Evolutionary conservation across 2,113 vertebrate genomes (phyloP).

Genomic region (Garra rufa): DNA sequence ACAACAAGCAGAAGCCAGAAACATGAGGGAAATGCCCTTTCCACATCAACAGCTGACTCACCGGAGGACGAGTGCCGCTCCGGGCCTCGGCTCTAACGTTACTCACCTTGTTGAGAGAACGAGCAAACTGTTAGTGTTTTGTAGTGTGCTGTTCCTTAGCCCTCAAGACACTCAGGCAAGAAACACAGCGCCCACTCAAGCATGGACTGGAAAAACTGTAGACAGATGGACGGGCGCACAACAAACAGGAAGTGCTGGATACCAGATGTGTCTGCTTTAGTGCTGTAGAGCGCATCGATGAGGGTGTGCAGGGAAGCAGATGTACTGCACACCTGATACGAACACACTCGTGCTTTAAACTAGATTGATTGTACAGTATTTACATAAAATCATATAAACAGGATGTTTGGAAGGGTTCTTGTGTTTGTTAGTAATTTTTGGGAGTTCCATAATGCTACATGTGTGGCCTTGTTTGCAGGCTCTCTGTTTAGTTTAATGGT

Average conservation of each 20-base stretch:
- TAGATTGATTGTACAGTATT: slow-evolving; percentile 30
- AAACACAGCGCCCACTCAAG: slow-evolving; percentile 16
- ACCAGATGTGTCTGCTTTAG: slow-evolving; percentile 49
- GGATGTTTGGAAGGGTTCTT: background rate
- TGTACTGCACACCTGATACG: background rate
- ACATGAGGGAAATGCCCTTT: slow-evolving; percentile 51
- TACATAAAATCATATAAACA: slow-evolving; percentile 28
- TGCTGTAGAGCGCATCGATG: slow-evolving; percentile 30
- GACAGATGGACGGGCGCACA: slow-evolving; percentile 55
- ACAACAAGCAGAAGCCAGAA: slow-evolving; percentile 26
- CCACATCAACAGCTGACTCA: slow-evolving; percentile 40
- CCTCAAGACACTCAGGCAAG: background rate
- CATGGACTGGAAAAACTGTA: slow-evolving; percentile 46
- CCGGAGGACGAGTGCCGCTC: slow-evolving; percentile 47
- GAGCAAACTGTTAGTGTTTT: slow-evolving; percentile 49
- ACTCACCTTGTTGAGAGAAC: slow-evolving; percentile 60
- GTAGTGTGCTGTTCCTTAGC: background rate
- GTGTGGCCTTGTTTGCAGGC: background rate
- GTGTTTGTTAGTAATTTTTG: slow-evolving; percentile 14
- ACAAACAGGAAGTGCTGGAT: slow-evolving; percentile 36
- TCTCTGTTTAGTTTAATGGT: slow-evolving; percentile 29
- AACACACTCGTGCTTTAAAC: background rate
- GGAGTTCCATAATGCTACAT: background rate
- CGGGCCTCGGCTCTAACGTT: slow-evolving; percentile 53
- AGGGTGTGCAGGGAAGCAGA: slow-evolving; percentile 47